Conservation (phyloP, 2,797 vertebrate genomes). For the Champsocephalus esox region DNA sequence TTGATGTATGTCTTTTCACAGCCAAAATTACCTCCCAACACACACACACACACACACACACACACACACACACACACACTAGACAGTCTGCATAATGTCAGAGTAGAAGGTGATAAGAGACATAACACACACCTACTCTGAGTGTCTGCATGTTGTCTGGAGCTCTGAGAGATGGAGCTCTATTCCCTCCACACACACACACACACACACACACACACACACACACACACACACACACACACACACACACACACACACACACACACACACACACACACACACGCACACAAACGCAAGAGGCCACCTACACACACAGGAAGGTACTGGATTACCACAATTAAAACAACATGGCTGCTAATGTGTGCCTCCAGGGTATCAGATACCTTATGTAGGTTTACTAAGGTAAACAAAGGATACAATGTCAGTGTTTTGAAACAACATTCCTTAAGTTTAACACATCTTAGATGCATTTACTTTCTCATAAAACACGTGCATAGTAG, state of each 20-base stretch:
- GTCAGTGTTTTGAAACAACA: not conserved
- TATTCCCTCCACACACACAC: constrained; percentile 8
- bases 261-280: constrained; percentile 33
- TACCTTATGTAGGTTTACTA: not conserved
- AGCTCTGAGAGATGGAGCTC: constrained; percentile 12
- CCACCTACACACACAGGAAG: constrained; percentile 49
- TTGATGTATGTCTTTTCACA: constrained; percentile 57
- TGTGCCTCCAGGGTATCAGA: constrained; percentile 18
- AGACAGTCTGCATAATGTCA: constrained; percentile 50
- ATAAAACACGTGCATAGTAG: no score
- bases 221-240: constrained; percentile 34
- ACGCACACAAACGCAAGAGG: not conserved
- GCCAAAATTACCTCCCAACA: constrained; percentile 20
- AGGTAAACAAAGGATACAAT: not conserved
- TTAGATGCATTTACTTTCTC: no score
- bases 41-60: constrained; percentile 6
- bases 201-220: constrained; percentile 31
- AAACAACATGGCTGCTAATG: constrained; percentile 33
- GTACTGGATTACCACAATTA: constrained; percentile 53
- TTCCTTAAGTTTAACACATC: not conserved
- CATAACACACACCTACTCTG: constrained; percentile 57
- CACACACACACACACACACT: constrained; percentile 17
- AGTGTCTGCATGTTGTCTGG: constrained; percentile 49
- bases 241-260: constrained; percentile 30
- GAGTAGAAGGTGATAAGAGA: constrained; percentile 57